These are phyloP conservation scores for Sphyrna mokarran DNA, from an alignment of 2,113 vertebrate species.

Conservation along the genomic window DNA sequence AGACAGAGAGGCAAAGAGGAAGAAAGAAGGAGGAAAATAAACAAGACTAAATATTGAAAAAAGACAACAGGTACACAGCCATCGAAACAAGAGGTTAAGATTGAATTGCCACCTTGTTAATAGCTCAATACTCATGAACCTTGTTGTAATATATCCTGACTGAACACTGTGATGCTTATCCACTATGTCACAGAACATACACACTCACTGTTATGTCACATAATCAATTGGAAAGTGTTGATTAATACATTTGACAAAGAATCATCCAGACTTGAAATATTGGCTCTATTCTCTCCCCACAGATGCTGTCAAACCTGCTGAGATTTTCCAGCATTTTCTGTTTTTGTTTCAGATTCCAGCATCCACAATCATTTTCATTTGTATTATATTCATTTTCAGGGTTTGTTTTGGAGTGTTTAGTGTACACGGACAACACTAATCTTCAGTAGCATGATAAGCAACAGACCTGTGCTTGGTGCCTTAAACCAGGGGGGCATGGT, in stretches of 20 bases:
- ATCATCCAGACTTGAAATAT: no score
- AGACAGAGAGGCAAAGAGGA: slow-evolving; percentile 52
- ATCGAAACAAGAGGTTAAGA: not conserved
- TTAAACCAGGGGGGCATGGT: no score
- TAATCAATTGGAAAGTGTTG: not conserved
- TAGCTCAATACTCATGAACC: not conserved
- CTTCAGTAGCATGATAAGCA: not conserved
- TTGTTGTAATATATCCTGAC: not conserved
- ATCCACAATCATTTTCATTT: no score
- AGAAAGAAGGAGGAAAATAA: slow-evolving; percentile 53
- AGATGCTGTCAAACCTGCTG: no score
- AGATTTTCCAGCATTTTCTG: no score
- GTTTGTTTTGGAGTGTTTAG: not conserved
- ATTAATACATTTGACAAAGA: no score
- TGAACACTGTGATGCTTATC: not conserved
- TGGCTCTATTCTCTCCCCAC: no score
- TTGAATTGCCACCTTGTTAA: not conserved
- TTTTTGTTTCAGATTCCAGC: no score
- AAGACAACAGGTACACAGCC: not conserved
- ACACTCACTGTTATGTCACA: not conserved
- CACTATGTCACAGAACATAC: not conserved
- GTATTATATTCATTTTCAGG: not conserved
- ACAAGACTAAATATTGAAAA: slow-evolving; percentile 32
- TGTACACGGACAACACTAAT: not conserved
- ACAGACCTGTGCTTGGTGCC: not conserved